Percentiles rank a stretch among this genome's conserved stretches.
phyloP scores from a whole-genome alignment of 2,113 vertebrate species.

The Mormoops blainvillei region DNA sequence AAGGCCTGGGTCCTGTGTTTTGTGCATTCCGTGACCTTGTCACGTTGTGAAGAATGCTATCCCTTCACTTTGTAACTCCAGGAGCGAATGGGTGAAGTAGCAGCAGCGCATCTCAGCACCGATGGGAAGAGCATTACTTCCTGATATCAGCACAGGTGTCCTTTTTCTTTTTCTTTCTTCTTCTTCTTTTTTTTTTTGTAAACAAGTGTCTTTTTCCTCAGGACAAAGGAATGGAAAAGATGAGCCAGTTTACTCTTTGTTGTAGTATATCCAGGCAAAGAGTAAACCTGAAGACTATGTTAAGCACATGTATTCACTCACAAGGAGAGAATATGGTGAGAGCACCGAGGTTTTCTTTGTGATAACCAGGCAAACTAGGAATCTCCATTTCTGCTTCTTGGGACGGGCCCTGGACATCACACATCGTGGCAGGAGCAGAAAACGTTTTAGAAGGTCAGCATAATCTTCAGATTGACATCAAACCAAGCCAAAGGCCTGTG shows the following conservation, averaged over 20 bases:
- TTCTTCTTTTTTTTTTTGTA: too few species aligned
- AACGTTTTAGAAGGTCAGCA: conserved; percentile 18
- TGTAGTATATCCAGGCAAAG: not conserved
- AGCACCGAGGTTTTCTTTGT: not conserved
- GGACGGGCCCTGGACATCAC: not conserved
- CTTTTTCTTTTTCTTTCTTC: not conserved
- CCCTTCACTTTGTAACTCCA: not conserved
- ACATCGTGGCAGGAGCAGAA: not conserved
- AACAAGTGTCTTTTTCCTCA: not conserved
- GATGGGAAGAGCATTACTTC: not conserved
- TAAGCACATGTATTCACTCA: not conserved
- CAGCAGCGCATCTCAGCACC: not conserved
- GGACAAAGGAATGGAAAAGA: not conserved
- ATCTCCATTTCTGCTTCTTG: conserved; percentile 8
- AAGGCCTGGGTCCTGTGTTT: not conserved
- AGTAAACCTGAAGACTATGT: not conserved
- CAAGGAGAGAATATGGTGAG: not conserved
- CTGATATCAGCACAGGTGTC: not conserved
- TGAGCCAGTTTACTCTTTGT: not conserved
- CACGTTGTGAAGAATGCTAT: not conserved
- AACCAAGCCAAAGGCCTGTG: not conserved
- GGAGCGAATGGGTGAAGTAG: not conserved
- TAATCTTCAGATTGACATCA: conserved; percentile 33
- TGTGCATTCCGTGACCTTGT: not conserved
- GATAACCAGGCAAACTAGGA: not conserved